phyloP scores from a whole-genome alignment of 2,888 invertebrate genomes.

The Eledona agricola region DNA sequence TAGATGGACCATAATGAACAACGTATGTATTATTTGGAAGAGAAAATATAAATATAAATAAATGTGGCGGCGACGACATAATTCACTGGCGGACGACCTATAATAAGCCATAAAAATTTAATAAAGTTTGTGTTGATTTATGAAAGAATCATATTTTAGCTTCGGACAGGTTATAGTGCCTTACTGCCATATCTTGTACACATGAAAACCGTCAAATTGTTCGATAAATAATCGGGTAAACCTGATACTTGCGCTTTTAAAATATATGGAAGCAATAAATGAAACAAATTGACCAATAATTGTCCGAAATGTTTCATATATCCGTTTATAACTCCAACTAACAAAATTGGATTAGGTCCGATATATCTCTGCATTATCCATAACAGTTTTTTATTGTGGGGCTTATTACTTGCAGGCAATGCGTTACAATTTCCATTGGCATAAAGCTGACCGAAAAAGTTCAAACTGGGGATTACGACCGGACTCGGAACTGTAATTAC shows the following conservation, averaged over 20 bases:
- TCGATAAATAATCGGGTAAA: slow-evolving; percentile 27
- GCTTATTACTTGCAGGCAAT: slow-evolving; percentile 26
- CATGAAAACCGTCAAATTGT: slow-evolving; percentile 27
- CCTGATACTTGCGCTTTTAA: slow-evolving; percentile 34
- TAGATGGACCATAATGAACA: too few species aligned
- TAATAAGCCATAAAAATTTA: slow-evolving; percentile 13
- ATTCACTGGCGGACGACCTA: too few species aligned
- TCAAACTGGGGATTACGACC: too few species aligned
- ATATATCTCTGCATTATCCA: slow-evolving; percentile 35
- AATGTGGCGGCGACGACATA: too few species aligned
- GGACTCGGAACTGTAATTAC: too few species aligned
- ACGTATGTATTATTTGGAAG: too few species aligned
- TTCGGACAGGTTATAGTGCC: slow-evolving; percentile 19
- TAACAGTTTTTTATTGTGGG: slow-evolving; percentile 36
- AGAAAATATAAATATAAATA: too few species aligned
- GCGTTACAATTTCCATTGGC: slow-evolving; percentile 18
- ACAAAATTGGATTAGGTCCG: slow-evolving; percentile 34
- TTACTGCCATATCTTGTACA: slow-evolving; percentile 22
- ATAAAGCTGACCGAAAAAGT: too few species aligned
- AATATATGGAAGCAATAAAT: slow-evolving; percentile 38
- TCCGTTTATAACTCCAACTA: slow-evolving; percentile 28
- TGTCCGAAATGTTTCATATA: slow-evolving; percentile 38
- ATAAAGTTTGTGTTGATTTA: slow-evolving; percentile 23
- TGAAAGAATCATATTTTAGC: slow-evolving; percentile 17
- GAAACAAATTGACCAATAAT: slow-evolving; percentile 40